Evolutionary conservation across 2,797 vertebrate genomes (phyloP), one percentile per base, ranked within the genome.

Genomic region (Coilia nasus): DNA sequence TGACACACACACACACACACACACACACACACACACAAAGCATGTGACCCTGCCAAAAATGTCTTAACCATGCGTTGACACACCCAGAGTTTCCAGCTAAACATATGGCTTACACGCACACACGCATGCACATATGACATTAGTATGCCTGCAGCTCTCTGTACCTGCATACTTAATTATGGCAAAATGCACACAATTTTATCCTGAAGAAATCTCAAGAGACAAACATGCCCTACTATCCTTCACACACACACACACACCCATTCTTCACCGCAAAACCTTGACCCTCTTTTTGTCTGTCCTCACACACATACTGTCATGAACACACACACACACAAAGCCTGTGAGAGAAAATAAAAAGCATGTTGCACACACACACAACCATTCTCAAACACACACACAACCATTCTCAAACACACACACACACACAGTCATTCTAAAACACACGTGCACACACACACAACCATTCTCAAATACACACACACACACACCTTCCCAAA

Each of bases 41-140:
- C 71, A 41, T 78, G 71, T 44, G 71, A 35, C 41, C 31, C 71
- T 78, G 50, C 17, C 71, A 31, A 75, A 75, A 17, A 75, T 75
- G 28, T 75, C 67, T 41, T 75, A 1, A 75, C 67, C 71, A 78
- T 25, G 41, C 25, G 44, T 41, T 17, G 35, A 44, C 71, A 44
- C 71, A 44, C 71, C 71, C 71, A 44, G 71, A 19, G 28, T 75
- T 75, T 35, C 31, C 28, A 17, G 67, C 67, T 19, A 19, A 75
- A 31, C 31, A 75, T 75, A 75, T 75, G 67, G 67, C 67, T 71
- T 71, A 15, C 25, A 71, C 64, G 31, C 64, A 62, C 64, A 15
- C 25, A 71, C 64, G 23, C 25, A 71, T 59, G 57, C 64, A 31
- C 12, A 71, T 3, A 15, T 28, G 64, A 71, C 12, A 31, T 31